A percentile compares a stretch with the other conserved stretches of the same genome.
Conservation (phyloP, 2,797 vertebrate genomes). For the Pangasius djambal region DNA sequence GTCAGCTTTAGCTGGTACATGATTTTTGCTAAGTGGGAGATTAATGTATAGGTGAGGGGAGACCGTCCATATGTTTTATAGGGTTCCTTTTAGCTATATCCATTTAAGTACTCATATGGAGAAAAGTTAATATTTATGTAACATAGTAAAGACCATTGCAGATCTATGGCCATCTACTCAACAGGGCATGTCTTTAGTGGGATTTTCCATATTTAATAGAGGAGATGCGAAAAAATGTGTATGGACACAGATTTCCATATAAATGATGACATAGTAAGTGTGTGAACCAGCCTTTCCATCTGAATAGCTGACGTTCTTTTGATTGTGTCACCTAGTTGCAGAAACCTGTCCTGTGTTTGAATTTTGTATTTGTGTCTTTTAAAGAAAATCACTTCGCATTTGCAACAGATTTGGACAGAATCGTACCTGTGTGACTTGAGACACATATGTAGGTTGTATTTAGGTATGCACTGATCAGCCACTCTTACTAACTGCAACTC, state of each 20-base stretch:
- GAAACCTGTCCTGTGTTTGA: neutral
- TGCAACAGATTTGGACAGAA: neutral
- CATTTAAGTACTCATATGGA: neutral
- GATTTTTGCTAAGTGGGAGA: neutral
- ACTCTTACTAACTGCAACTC: constrained; percentile 58
- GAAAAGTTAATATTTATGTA: neutral
- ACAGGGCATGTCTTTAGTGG: neutral
- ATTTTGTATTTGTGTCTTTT: neutral
- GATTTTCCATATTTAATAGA: neutral
- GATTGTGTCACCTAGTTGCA: neutral
- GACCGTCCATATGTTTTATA: neutral
- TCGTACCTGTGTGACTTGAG: neutral
- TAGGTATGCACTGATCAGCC: constrained; percentile 62
- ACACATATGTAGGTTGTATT: constrained; percentile 6
- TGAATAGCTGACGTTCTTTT: neutral
- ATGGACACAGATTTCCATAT: neutral
- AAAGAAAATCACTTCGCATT: neutral
- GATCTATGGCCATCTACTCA: neutral
- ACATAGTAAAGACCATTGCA: neutral
- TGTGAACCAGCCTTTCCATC: neutral
- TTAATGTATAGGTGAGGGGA: neutral
- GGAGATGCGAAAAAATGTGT: neutral
- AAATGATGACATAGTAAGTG: too few species aligned
- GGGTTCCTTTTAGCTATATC: neutral
- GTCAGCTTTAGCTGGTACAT: neutral